A percentile compares a stretch with the other conserved stretches of the same genome.
Evolutionary conservation across 2,888 invertebrate species (phyloP).

Genomic region (Aphodius granarius): DNA sequence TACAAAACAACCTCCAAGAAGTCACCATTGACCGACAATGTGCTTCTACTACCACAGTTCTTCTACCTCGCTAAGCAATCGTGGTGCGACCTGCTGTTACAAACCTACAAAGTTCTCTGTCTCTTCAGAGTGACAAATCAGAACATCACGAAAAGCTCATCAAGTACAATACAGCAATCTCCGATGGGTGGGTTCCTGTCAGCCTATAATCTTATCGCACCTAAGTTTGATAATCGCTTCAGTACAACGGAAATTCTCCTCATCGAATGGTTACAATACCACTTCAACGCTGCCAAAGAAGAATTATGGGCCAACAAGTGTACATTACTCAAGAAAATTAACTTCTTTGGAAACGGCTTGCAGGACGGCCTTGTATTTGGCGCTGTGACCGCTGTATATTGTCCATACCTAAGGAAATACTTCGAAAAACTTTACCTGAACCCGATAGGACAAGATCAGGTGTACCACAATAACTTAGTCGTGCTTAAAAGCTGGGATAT

Average conservation of each 20-base stretch:
- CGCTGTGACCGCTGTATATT: conserved; percentile 59
- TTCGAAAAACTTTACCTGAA: conserved; percentile 55
- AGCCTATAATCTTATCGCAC: not conserved
- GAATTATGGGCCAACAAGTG: not conserved
- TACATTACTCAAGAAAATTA: conserved; percentile 7
- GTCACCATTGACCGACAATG: not conserved
- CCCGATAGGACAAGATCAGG: conserved; percentile 49
- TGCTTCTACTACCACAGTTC: conserved; percentile 31
- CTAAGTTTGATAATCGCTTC: conserved; percentile 9
- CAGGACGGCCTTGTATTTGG: conserved; percentile 60
- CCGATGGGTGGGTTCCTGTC: not conserved
- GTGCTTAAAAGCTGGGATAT: conserved; percentile 59
- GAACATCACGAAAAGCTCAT: not conserved
- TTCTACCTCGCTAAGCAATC: conserved; percentile 49
- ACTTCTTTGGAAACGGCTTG: conserved; percentile 58
- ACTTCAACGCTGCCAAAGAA: conserved; percentile 47
- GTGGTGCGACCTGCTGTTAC: conserved; percentile 66
- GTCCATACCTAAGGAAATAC: conserved; percentile 59
- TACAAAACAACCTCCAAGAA: conserved; percentile 32
- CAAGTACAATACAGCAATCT: not conserved
- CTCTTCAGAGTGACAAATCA: conserved; percentile 10
- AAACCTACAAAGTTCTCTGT: conserved; percentile 62
- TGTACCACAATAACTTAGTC: conserved; percentile 62
- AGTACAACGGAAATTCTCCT: conserved; percentile 44
- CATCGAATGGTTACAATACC: conserved; percentile 51